Conservation (phyloP, 2,888 invertebrate genomes). For the Malachius bipustulatus region DNA sequence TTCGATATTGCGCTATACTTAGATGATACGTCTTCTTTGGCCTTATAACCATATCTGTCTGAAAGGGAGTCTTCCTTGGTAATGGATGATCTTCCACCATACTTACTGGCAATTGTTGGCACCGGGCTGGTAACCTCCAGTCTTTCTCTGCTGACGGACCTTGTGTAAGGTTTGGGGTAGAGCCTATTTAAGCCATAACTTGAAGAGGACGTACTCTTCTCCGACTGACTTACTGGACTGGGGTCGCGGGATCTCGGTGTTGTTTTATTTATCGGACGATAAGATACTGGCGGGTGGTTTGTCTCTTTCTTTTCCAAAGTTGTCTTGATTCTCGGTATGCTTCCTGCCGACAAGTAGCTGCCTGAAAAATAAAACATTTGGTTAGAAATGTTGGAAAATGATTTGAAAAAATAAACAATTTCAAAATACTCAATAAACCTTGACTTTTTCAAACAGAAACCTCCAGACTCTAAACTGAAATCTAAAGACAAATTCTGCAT, state of each 20-base stretch:
- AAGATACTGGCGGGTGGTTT: slow-evolving; percentile 38
- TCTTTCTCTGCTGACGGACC: slow-evolving; percentile 31
- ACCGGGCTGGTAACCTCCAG: slow-evolving; percentile 25
- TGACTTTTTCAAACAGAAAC: no score
- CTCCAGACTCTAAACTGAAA: no score
- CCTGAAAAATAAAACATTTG: slow-evolving; percentile 16
- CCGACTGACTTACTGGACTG: slow-evolving; percentile 39
- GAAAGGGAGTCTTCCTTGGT: slow-evolving; percentile 23
- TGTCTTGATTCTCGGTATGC: slow-evolving; percentile 22
- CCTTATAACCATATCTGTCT: slow-evolving; percentile 18
- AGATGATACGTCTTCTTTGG: slow-evolving; percentile 13
- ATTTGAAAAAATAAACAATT: not conserved
- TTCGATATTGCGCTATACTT: slow-evolving; percentile 15
- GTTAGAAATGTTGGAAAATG: not conserved
- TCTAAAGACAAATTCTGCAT: no score
- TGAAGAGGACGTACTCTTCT: slow-evolving; percentile 27
- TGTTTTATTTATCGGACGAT: slow-evolving; percentile 33
- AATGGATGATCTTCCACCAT: slow-evolving; percentile 25
- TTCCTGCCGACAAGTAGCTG: slow-evolving; percentile 5
- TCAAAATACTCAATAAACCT: no score
- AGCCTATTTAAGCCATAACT: slow-evolving; percentile 43
- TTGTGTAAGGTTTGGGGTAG: slow-evolving; percentile 38
- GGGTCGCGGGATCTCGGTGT: slow-evolving; percentile 42
- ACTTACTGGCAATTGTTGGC: slow-evolving; percentile 25
- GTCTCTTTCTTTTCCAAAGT: slow-evolving; percentile 33